phyloP scores from a whole-genome alignment of 2,113 vertebrate genomes.

The Chitala chitala region DNA sequence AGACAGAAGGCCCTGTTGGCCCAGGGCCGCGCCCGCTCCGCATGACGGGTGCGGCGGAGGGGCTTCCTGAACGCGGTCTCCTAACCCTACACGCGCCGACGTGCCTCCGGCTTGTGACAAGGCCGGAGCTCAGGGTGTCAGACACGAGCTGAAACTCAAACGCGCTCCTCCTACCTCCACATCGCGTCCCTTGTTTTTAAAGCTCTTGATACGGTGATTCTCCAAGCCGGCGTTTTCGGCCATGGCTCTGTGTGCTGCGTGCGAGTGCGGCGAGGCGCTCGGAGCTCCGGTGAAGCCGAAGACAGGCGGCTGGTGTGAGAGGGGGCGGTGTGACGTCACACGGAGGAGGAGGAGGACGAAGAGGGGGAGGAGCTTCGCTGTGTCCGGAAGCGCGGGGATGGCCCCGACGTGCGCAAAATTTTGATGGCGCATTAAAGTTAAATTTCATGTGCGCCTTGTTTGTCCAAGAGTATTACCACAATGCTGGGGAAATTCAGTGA shows the following conservation, averaged over 20 bases:
- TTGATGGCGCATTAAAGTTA: too few species aligned
- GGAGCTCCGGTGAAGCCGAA: constrained; percentile 56
- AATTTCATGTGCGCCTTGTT: too few species aligned
- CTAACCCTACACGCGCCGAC: background rate
- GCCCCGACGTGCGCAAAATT: background rate
- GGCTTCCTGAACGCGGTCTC: constrained; percentile 21
- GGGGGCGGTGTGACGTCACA: background rate
- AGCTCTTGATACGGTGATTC: constrained; percentile 95
- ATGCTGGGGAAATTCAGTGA: too few species aligned
- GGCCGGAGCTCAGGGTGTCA: constrained; percentile 12
- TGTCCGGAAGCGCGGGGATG: background rate
- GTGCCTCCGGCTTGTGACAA: background rate
- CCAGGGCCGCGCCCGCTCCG: constrained; percentile 41
- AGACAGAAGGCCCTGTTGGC: constrained; percentile 30
- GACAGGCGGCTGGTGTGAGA: constrained; percentile 34
- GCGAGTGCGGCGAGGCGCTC: constrained; percentile 50
- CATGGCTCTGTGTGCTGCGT: constrained; percentile 65
- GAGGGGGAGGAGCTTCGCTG: constrained; percentile 10
- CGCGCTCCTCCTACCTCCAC: constrained; percentile 71
- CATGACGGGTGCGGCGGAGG: constrained; percentile 26
- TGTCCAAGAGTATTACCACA: too few species aligned
- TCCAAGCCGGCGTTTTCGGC: constrained; percentile 89
- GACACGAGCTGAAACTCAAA: background rate
- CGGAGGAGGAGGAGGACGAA: background rate
- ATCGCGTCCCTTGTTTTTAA: constrained; percentile 95